Evolutionary conservation across 2,888 invertebrate species (phyloP).

Genomic region (Athalia cordata): DNA sequence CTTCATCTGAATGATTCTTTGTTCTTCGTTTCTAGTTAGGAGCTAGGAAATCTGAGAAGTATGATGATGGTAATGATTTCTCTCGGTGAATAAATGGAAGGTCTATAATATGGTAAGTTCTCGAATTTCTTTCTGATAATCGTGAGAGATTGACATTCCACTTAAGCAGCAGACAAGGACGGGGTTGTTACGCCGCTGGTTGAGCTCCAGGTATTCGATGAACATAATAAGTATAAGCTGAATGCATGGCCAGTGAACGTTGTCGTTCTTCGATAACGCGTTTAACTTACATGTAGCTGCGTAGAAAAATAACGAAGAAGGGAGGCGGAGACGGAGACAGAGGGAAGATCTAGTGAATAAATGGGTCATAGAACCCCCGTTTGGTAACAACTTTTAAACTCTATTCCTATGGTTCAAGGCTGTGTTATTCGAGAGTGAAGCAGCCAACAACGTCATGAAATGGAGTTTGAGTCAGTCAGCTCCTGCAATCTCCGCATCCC

Average conservation of each 20-base stretch:
- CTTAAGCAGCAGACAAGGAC: constrained; percentile 34
- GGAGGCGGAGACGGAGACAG: neutral
- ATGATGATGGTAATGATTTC: neutral
- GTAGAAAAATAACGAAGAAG: constrained; percentile 5
- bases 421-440: neutral
- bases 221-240: neutral
- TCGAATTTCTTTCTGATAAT: neutral
- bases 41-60: no score
- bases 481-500: neutral
- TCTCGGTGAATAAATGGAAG: neutral
- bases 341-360: constrained; percentile 11
- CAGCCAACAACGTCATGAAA: no score
- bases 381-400: constrained; percentile 37
- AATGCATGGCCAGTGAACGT: neutral
- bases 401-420: no score
- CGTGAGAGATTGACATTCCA: constrained; percentile 33
- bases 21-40: no score
- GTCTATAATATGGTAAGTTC: neutral
- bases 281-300: neutral
- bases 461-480: no score
- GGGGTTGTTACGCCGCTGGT: constrained; percentile 22
- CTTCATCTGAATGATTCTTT: no score
- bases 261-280: neutral
- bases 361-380: constrained; percentile 44
- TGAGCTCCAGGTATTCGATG: constrained; percentile 2